These are phyloP conservation scores for Turritopsis dohrnii DNA, from an alignment of 30 jellyfish, hydroid and myxozoan species.

Conservation along the genomic window DNA sequence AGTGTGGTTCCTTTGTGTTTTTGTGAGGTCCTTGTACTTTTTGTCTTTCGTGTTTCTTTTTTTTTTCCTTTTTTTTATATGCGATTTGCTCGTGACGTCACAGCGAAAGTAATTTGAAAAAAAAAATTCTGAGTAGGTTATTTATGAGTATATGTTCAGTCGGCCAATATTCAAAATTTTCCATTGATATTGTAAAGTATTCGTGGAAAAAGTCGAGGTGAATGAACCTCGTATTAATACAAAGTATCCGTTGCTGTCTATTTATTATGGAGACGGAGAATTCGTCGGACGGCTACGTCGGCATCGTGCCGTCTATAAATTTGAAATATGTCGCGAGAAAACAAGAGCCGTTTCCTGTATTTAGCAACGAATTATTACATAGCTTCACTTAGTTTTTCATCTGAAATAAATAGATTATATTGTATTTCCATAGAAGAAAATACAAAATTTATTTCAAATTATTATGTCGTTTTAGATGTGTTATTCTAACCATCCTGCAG, in stretches of 20 bases:
- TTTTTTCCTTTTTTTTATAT: neutral
- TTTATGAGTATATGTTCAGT: neutral
- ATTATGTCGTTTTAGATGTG: too few species aligned
- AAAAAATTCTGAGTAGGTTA: neutral
- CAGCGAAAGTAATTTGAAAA: neutral
- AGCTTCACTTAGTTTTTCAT: neutral
- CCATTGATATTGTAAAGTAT: neutral
- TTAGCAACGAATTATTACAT: neutral
- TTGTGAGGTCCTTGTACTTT: neutral
- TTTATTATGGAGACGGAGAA: neutral
- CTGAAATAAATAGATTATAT: neutral
- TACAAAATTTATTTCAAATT: neutral
- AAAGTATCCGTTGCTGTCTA: neutral
- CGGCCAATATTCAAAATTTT: neutral
- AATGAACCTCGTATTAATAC: neutral
- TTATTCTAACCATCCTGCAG: too few species aligned
- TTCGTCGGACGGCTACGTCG: neutral
- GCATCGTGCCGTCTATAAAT: neutral
- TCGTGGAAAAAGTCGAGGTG: neutral
- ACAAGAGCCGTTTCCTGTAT: neutral
- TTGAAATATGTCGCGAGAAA: too few species aligned
- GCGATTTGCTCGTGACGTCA: neutral
- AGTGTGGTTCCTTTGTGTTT: neutral
- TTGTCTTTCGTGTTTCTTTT: too few species aligned
- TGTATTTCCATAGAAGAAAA: neutral